These are phyloP conservation scores for Hemicentrotus pulcherrimus DNA, from an alignment of 35 echinoderm and acorn worm species.

Conservation along the genomic window DNA sequence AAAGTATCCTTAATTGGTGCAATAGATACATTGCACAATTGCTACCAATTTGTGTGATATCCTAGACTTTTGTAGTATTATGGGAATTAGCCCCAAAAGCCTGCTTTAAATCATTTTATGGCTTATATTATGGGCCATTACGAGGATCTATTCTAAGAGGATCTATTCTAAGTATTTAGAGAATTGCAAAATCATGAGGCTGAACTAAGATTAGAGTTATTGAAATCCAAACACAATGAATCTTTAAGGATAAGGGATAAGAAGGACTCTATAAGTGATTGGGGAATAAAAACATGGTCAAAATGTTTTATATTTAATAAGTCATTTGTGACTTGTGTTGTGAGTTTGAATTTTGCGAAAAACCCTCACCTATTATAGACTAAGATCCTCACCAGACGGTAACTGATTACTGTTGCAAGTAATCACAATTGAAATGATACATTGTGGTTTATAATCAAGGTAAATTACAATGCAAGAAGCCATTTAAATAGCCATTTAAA, in stretches of 20 bases:
- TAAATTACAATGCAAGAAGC: too few relatives aligned
- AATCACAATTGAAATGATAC: too few relatives aligned
- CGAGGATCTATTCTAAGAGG: background rate
- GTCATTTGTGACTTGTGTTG: background rate
- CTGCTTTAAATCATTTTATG: background rate
- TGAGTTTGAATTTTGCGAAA: too few relatives aligned
- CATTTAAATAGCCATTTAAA: too few relatives aligned
- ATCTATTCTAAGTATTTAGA: background rate
- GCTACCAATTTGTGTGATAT: background rate
- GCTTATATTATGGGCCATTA: background rate
- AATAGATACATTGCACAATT: background rate
- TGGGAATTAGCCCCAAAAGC: background rate
- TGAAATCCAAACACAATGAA: background rate
- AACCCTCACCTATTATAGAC: too few relatives aligned
- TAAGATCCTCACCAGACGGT: too few relatives aligned
- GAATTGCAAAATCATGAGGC: background rate
- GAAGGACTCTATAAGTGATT: background rate
- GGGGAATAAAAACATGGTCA: background rate
- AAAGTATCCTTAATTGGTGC: too few relatives aligned
- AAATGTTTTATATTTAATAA: background rate
- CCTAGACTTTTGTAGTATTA: background rate
- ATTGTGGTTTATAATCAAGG: too few relatives aligned
- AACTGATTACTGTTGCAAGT: too few relatives aligned
- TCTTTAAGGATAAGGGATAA: too few relatives aligned
- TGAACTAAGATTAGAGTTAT: background rate